phyloP scores from a whole-genome alignment of 2,113 vertebrate genomes.

The Zosterops lateralis region DNA sequence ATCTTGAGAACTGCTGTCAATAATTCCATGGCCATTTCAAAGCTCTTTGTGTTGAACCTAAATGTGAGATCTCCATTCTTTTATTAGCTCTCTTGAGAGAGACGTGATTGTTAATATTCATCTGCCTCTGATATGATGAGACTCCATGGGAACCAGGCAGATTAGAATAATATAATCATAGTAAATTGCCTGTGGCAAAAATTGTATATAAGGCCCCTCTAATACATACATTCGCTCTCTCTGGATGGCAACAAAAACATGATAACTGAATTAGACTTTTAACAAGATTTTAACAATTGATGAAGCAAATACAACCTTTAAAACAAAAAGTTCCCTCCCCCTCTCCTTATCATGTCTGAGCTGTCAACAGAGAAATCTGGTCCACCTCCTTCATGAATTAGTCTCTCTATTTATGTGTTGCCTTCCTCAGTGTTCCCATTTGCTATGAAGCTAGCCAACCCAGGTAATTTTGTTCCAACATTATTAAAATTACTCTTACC shows the following conservation, averaged over 20 bases:
- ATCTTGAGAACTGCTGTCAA: neutral
- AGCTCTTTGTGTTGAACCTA: neutral
- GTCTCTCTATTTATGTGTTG: constrained; percentile 14
- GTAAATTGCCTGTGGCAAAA: constrained; percentile 60
- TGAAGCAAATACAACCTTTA: constrained; percentile 41
- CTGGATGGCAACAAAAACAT: constrained; percentile 34
- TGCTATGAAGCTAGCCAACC: neutral
- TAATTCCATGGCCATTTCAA: neutral
- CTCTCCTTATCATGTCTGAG: neutral
- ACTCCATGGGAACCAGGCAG: constrained; percentile 48
- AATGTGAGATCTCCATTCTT: neutral
- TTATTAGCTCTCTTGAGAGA: constrained; percentile 31
- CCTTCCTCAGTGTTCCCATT: neutral
- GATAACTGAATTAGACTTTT: constrained; percentile 60
- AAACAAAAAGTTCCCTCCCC: neutral
- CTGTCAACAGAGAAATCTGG: constrained; percentile 12
- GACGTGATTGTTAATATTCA: constrained; percentile 39
- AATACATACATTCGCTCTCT: constrained; percentile 26
- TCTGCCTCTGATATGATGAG: constrained; percentile 47
- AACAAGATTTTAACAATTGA: constrained; percentile 61
- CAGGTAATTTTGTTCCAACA: constrained; percentile 1
- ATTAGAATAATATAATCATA: constrained; percentile 67
- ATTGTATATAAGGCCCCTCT: constrained; percentile 36
- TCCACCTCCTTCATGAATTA: constrained; percentile 22
- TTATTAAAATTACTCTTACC: constrained; percentile 67